Evolutionary conservation across 2,113 vertebrate species (phyloP).

Genomic region (Sitta europaea): DNA sequence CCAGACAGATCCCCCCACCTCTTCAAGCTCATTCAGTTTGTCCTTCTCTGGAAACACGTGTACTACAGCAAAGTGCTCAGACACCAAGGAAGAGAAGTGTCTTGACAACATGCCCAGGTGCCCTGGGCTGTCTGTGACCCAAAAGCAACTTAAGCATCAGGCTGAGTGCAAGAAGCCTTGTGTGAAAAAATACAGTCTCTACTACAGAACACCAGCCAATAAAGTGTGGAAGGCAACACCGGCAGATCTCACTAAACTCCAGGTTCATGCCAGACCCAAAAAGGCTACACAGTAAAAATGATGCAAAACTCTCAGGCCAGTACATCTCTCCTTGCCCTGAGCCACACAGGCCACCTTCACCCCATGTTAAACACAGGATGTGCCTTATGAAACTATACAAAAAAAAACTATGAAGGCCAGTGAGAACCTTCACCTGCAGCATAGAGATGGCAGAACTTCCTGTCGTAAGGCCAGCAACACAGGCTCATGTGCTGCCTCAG

Average conservation of each 20-base stretch:
- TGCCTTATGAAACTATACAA: neutral
- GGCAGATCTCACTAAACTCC: neutral
- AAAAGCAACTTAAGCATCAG: neutral
- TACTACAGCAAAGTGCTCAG: neutral
- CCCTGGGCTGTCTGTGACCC: neutral
- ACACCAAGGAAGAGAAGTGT: neutral
- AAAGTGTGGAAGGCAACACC: neutral
- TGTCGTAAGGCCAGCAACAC: fast-evolving
- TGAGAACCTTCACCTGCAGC: neutral
- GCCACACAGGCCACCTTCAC: neutral
- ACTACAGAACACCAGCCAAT: neutral
- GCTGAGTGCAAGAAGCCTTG: neutral
- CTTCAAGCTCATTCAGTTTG: neutral
- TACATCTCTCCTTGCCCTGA: fast-evolving
- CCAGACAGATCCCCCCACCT: neutral
- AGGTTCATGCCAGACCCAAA: neutral
- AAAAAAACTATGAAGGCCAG: neutral
- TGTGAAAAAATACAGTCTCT: neutral
- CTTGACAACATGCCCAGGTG: neutral
- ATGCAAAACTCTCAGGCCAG: neutral
- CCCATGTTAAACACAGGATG: fast-evolving
- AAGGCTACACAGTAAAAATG: fast-evolving
- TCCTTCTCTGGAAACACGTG: neutral
- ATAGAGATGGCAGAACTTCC: neutral
- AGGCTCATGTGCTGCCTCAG: fast-evolving